phyloP scores from a whole-genome alignment of 2,888 invertebrate species.

The Homarus gammarus region DNA sequence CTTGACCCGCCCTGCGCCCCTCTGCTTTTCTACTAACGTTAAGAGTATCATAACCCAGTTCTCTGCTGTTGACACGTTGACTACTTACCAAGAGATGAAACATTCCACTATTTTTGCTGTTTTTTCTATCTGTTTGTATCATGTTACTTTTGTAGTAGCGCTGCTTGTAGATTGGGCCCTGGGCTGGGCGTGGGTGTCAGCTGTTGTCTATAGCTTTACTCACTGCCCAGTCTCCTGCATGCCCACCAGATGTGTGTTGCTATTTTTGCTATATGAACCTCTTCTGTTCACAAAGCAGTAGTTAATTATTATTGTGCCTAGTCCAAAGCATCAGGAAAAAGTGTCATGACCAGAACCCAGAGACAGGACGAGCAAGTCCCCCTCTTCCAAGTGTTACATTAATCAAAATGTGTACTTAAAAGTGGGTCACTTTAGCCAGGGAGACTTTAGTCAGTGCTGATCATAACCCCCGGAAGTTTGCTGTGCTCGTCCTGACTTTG shows the following conservation, averaged over 20 bases:
- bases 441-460: slow-evolving; percentile 19
- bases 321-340: slow-evolving; percentile 68
- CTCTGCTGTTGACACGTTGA: slow-evolving; percentile 70
- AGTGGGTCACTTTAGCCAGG: slow-evolving; percentile 38
- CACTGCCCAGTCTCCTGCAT: slow-evolving; percentile 45
- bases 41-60: slow-evolving; percentile 64
- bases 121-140: slow-evolving; percentile 75
- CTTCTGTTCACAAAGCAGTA: slow-evolving; percentile 67
- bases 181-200: slow-evolving; percentile 50
- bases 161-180: slow-evolving; percentile 63
- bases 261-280: slow-evolving; percentile 71
- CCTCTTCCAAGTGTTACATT: slow-evolving; percentile 46
- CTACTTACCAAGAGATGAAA: slow-evolving; percentile 72
- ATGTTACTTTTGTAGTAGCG: slow-evolving; percentile 74
- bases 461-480: slow-evolving; percentile 24
- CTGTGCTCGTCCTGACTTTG: slow-evolving; percentile 46
- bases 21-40: slow-evolving; percentile 68
- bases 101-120: slow-evolving; percentile 76
- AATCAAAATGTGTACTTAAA: slow-evolving; percentile 65
- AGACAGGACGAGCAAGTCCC: slow-evolving; percentile 49
- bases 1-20: slow-evolving; percentile 57
- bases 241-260: slow-evolving; percentile 72
- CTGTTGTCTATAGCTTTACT: slow-evolving; percentile 39
- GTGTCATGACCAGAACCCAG: slow-evolving; percentile 56
- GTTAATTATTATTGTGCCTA: slow-evolving; percentile 71